Conservation (phyloP, 1,140 invertebrate species). For the Lordiphosa clarofinis region DNA sequence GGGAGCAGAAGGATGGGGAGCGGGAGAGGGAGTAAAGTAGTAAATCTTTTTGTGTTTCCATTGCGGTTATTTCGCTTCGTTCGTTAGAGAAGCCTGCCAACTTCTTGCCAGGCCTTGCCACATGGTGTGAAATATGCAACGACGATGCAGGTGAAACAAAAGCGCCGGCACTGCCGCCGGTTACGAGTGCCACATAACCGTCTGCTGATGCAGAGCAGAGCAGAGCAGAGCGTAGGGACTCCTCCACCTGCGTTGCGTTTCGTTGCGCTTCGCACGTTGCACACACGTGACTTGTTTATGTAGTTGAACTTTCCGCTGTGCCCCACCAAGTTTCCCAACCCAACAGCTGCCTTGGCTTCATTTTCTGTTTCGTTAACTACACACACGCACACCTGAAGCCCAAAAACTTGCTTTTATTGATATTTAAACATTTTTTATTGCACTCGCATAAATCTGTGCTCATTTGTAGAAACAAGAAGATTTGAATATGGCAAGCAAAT, state of each 20-base stretch:
- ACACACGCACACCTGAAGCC: constrained; percentile 11
- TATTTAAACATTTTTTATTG: constrained; percentile 72
- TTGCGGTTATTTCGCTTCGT: constrained; percentile 60
- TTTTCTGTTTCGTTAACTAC: constrained; percentile 74
- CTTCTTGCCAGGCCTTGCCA: constrained; percentile 55
- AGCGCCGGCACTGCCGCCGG: constrained; percentile 25
- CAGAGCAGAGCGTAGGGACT: constrained; percentile 1
- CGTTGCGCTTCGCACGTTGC: constrained; percentile 73
- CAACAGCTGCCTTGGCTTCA: constrained; percentile 38
- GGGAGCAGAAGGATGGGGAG: background rate
- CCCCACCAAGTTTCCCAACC: background rate
- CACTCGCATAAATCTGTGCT: constrained; percentile 56
- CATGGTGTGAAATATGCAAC: constrained; percentile 75
- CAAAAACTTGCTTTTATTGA: constrained; percentile 56
- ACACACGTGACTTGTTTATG: constrained; percentile 77
- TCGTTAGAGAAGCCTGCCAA: background rate
- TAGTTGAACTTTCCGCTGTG: constrained; percentile 61
- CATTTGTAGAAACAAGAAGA: constrained; percentile 29
- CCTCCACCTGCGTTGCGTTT: constrained; percentile 36
- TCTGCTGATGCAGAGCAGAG: constrained; percentile 32
- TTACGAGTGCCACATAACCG: constrained; percentile 54
- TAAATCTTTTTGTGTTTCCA: constrained; percentile 70
- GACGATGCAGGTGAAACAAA: constrained; percentile 51
- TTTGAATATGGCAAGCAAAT: too few relatives aligned
- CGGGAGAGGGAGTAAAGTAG: constrained; percentile 45